Evolutionary conservation across 1,140 invertebrate genomes (phyloP).

Genomic region (Ips typographus): DNA sequence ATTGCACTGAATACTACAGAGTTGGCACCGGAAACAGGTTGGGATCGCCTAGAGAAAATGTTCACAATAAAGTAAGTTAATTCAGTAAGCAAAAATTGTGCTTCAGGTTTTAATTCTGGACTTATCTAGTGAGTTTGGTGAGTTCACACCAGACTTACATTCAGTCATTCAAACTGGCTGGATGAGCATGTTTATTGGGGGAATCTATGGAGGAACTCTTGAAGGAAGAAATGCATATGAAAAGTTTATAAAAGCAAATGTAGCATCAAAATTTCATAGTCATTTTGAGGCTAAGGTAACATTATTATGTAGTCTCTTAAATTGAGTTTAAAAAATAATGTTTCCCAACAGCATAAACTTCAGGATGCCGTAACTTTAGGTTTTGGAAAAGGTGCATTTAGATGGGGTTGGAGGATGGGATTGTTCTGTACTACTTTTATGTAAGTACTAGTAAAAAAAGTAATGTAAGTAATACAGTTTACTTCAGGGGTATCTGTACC

Average conservation of each 20-base stretch:
- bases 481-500: slow-evolving; percentile 59
- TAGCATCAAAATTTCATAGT: slow-evolving; percentile 66
- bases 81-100: not conserved
- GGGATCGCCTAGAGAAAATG: slow-evolving; percentile 43
- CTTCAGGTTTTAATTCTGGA: not conserved
- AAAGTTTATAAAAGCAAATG: slow-evolving; percentile 72
- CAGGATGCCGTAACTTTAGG: slow-evolving; percentile 65
- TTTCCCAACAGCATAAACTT: slow-evolving; percentile 59
- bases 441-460: slow-evolving; percentile 52
- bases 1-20: too few species aligned
- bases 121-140: slow-evolving; percentile 60
- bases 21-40: slow-evolving; percentile 36
- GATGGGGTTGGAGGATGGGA: slow-evolving; percentile 64
- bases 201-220: slow-evolving; percentile 62
- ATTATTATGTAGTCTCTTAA: not conserved
- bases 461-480: not conserved
- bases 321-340: slow-evolving; percentile 4
- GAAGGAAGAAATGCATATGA: slow-evolving; percentile 61
- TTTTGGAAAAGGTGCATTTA: slow-evolving; percentile 68
- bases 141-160: slow-evolving; percentile 61
- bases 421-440: slow-evolving; percentile 66
- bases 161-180: slow-evolving; percentile 59
- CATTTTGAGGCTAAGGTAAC: slow-evolving; percentile 69
- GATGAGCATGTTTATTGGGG: slow-evolving; percentile 60
- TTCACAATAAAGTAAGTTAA: slow-evolving; percentile 43